Evolutionary conservation across 2,888 invertebrate genomes (phyloP).

Genomic region (Erpobdella octoculata): DNA sequence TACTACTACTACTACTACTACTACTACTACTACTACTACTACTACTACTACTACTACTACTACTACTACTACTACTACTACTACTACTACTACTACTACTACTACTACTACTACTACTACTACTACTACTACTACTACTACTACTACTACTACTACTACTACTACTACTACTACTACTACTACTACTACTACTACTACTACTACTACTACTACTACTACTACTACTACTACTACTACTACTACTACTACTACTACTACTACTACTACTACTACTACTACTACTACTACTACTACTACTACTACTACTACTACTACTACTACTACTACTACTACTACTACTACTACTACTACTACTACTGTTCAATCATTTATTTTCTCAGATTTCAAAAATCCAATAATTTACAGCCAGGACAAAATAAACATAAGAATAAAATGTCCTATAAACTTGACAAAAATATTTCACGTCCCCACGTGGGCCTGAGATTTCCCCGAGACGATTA

Average conservation of each 20-base stretch:
- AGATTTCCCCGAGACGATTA: too few species aligned
- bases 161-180: slow-evolving; percentile 15
- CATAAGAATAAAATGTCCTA: too few species aligned
- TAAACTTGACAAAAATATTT: too few species aligned
- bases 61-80: slow-evolving; percentile 17
- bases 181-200: neutral
- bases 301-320: neutral
- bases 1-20: slow-evolving; percentile 17
- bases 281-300: slow-evolving; percentile 10
- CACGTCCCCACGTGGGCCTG: too few species aligned
- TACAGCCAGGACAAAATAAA: too few species aligned
- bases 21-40: slow-evolving; percentile 18
- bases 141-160: slow-evolving; percentile 18
- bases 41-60: slow-evolving; percentile 16
- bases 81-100: slow-evolving; percentile 18
- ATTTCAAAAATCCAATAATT: too few species aligned
- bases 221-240: slow-evolving; percentile 17
- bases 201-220: slow-evolving; percentile 17
- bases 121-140: slow-evolving; percentile 17
- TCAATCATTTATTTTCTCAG: too few species aligned
- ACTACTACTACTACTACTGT: neutral
- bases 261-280: slow-evolving; percentile 9
- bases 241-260: slow-evolving; percentile 15
- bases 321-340: slow-evolving; percentile 10
- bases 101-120: slow-evolving; percentile 18